A percentile compares a stretch with the other conserved stretches of the same genome.
Evolutionary conservation across 2,888 invertebrate species (phyloP).

Genomic region (Tipula vernalis): DNA sequence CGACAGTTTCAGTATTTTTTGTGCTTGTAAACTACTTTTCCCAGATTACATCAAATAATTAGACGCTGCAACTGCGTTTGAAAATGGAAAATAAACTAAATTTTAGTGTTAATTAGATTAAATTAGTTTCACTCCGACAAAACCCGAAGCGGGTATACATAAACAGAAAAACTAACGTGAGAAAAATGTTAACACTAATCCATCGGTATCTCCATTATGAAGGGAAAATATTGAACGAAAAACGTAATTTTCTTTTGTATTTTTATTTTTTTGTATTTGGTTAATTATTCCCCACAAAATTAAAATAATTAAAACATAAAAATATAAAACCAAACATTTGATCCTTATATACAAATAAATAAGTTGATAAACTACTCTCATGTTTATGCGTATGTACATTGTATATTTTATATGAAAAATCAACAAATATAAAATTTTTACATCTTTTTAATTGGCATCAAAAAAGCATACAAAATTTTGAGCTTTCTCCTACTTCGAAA

Average conservation of each 20-base stretch:
- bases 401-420: background rate
- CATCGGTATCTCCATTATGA: too few relatives aligned
- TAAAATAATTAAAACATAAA: background rate
- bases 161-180: background rate
- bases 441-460: background rate
- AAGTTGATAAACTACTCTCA: too few relatives aligned
- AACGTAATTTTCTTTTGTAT: background rate
- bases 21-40: too few relatives aligned
- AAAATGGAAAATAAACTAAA: too few relatives aligned
- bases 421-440: background rate
- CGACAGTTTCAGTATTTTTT: too few relatives aligned
- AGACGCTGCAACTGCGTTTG: too few relatives aligned
- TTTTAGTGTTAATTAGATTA: too few relatives aligned
- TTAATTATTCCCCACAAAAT: background rate
- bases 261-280: background rate
- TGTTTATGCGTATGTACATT: too few relatives aligned
- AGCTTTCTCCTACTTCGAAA: background rate
- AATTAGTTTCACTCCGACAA: too few relatives aligned
- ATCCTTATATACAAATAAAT: background rate
- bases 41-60: too few relatives aligned
- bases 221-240: background rate
- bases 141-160: too few relatives aligned
- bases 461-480: background rate
- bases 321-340: background rate
- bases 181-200: background rate